These are phyloP conservation scores for Chelon auratus DNA, from an alignment of 2,797 vertebrate species.

Conservation along the genomic window DNA sequence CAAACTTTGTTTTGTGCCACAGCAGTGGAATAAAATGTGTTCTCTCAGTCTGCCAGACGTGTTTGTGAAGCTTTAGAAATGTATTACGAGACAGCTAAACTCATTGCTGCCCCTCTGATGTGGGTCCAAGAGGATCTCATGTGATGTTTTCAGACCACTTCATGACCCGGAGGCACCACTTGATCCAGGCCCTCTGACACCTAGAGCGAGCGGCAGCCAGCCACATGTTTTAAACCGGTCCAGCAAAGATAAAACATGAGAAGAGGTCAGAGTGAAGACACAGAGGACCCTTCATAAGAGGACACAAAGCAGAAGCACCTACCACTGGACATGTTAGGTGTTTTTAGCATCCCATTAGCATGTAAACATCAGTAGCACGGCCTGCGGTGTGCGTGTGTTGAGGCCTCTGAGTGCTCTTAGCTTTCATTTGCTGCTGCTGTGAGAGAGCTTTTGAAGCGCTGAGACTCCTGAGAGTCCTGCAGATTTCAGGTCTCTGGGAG, in stretches of 20 bases:
- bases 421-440: slow-evolving; percentile 16
- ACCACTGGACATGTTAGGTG: background rate
- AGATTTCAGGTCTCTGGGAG: slow-evolving; percentile 27
- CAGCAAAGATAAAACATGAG: slow-evolving; percentile 1
- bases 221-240: slow-evolving; percentile 4
- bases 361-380: background rate
- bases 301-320: slow-evolving; percentile 13
- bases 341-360: slow-evolving; percentile 30
- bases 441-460: slow-evolving; percentile 12
- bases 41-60: background rate
- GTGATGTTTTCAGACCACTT: slow-evolving; percentile 51
- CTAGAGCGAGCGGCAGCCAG: slow-evolving; percentile 1
- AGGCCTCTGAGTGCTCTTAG: slow-evolving; percentile 43
- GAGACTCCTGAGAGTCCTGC: slow-evolving; percentile 10
- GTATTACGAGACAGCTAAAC: background rate
- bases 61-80: background rate
- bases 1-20: no score
- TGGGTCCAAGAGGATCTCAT: slow-evolving; percentile 34
- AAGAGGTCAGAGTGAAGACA: background rate
- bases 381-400: background rate
- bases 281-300: background rate
- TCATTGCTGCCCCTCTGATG: slow-evolving; percentile 9
- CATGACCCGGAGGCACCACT: slow-evolving; percentile 29
- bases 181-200: slow-evolving; percentile 14
- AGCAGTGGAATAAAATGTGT: background rate